Percentiles rank a stretch among this genome's conserved stretches.
These are phyloP conservation scores for Anas capensis DNA, from an alignment of 2,797 vertebrate genomes.

Conservation along the genomic window DNA sequence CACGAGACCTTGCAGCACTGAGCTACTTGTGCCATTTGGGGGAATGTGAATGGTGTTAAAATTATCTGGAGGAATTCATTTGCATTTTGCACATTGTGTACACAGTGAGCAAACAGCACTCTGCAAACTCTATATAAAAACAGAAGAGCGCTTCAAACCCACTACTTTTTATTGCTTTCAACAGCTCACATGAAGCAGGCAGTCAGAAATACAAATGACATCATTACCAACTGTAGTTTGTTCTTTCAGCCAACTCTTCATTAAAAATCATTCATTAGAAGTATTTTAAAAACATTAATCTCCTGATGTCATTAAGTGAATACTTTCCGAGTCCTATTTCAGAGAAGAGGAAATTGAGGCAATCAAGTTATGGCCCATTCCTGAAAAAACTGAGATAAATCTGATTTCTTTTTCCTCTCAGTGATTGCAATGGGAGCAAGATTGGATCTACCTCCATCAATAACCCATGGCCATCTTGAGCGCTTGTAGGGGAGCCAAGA, in stretches of 20 bases:
- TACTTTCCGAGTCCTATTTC: constrained; percentile 50
- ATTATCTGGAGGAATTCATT: rapidly evolving
- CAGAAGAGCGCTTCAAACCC: neutral
- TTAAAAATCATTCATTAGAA: constrained; percentile 42
- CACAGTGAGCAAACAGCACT: rapidly evolving
- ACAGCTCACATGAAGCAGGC: neutral
- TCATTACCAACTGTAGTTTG: constrained; percentile 16
- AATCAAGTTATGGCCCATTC: constrained; percentile 11
- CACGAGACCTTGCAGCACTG: rapidly evolving
- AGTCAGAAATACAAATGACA: constrained; percentile 16
- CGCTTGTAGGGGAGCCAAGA: constrained; percentile 11
- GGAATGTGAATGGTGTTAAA: rapidly evolving
- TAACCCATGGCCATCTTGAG: neutral
- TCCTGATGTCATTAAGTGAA: constrained; percentile 23
- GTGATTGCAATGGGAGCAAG: neutral
- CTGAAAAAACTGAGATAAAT: constrained; percentile 55
- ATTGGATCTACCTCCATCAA: constrained; percentile 3
- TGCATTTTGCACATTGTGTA: rapidly evolving
- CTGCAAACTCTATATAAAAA: neutral
- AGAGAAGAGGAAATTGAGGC: constrained; percentile 49
- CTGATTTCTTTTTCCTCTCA: constrained; percentile 46
- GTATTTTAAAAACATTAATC: constrained; percentile 26
- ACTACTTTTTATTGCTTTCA: neutral
- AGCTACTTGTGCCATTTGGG: rapidly evolving
- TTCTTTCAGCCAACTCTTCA: constrained; percentile 44